These are phyloP conservation scores for Trinorchestia longiramus DNA, from an alignment of 1,140 invertebrate species.

Conservation along the genomic window DNA sequence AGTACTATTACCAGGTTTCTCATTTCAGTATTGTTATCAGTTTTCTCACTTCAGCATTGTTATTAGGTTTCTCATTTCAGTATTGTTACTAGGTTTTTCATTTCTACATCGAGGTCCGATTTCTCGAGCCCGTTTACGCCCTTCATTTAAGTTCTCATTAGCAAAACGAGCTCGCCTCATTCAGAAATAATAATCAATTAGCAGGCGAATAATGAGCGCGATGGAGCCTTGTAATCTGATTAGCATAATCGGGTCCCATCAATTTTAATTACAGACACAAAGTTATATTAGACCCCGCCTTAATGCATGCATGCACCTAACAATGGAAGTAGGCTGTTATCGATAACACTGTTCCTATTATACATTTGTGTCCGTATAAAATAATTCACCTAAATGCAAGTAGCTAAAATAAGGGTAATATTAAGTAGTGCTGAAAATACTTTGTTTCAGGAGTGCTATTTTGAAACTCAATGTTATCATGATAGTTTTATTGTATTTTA, in stretches of 20 bases:
- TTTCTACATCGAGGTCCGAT: background rate
- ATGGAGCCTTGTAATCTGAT: background rate
- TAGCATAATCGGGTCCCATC: slow-evolving; percentile 19
- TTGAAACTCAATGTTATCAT: no score
- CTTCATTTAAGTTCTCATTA: slow-evolving; percentile 4
- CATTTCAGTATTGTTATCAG: background rate
- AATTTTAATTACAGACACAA: background rate
- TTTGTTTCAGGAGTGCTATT: no score
- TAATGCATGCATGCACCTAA: background rate
- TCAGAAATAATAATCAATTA: slow-evolving; percentile 31
- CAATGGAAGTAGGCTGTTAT: no score
- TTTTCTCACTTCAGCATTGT: background rate
- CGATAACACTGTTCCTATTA: no score
- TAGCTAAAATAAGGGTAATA: no score
- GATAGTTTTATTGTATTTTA: no score
- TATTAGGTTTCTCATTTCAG: background rate
- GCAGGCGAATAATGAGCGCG: slow-evolving; percentile 11
- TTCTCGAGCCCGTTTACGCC: background rate
- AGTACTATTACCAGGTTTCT: background rate
- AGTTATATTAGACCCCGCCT: background rate
- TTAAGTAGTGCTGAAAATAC: no score
- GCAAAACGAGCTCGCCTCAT: slow-evolving; percentile 23
- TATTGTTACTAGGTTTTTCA: background rate
- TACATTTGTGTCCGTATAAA: no score
- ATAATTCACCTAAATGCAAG: no score